phyloP scores from a whole-genome alignment of 1,140 invertebrate species.

The Cydia splendana region DNA sequence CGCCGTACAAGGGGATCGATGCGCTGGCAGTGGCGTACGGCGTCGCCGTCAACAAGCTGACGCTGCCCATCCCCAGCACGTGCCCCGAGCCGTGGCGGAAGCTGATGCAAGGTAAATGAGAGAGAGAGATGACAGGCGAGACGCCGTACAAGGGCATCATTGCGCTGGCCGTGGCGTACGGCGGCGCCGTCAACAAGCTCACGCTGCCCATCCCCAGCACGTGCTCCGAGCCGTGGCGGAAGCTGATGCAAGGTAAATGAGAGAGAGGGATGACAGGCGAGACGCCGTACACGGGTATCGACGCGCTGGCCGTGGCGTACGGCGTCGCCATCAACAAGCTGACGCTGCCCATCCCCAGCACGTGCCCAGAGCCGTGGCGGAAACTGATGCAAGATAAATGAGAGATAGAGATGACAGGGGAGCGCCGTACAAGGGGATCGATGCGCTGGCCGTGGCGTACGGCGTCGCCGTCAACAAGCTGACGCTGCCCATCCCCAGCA shows the following conservation, averaged over 20 bases:
- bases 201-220: slow-evolving; percentile 92
- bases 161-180: slow-evolving; percentile 83
- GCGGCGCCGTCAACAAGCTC: slow-evolving; percentile 50
- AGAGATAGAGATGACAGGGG: no score
- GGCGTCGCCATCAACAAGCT: no score
- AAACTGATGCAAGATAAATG: slow-evolving; percentile 87
- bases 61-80: slow-evolving; percentile 96
- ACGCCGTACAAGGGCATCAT: slow-evolving; percentile 97
- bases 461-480: no score
- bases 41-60: slow-evolving; percentile 97
- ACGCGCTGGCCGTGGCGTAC: no score
- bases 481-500: no score
- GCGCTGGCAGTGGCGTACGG: slow-evolving; percentile 97
- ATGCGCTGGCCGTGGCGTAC: no score
- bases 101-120: slow-evolving; percentile 92
- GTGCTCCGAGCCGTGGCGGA: slow-evolving; percentile 91
- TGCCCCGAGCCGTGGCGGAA: slow-evolving; percentile 94
- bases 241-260: slow-evolving; percentile 87
- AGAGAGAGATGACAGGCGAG: no score
- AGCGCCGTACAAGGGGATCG: not conserved
- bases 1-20: slow-evolving; percentile 83
- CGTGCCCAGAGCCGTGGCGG: slow-evolving; percentile 83
- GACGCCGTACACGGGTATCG: not conserved
- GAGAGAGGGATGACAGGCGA: not conserved
- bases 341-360: no score